Percentiles rank a stretch among this genome's conserved stretches.
These are phyloP conservation scores for Mythimna impura DNA, from an alignment of 2,888 invertebrate genomes.

Conservation along the genomic window DNA sequence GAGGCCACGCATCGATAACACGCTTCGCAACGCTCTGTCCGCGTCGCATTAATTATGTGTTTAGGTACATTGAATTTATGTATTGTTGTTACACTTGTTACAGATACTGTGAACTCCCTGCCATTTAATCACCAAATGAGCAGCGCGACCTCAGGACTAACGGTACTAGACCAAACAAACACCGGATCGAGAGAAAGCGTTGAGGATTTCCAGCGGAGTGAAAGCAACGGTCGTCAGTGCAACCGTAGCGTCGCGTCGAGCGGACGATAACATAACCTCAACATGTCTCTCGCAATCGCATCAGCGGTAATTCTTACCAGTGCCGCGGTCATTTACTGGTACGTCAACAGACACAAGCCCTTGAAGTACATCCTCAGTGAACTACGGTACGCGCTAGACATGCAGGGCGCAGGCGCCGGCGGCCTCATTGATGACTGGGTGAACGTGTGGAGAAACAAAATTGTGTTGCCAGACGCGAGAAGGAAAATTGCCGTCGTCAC, in stretches of 20 bases:
- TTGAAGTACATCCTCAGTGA: conserved; percentile 88
- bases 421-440: conserved; percentile 91
- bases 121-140: conserved; percentile 61
- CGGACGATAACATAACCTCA: conserved; percentile 82
- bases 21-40: conserved; percentile 55
- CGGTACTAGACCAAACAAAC: conserved; percentile 83
- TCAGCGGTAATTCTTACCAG: conserved; percentile 76
- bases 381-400: conserved; percentile 88
- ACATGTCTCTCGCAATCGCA: conserved; percentile 79
- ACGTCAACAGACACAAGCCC: conserved; percentile 89
- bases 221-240: conserved; percentile 83
- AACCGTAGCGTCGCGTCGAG: conserved; percentile 78
- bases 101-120: conserved; percentile 56
- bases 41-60: conserved; percentile 31
- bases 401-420: conserved; percentile 90
- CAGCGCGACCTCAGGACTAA: conserved; percentile 78
- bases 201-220: conserved; percentile 84
- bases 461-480: conserved; percentile 91
- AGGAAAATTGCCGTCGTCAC: conserved; percentile 95
- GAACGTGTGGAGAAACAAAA: conserved; percentile 89
- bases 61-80: conserved; percentile 38
- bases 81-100: conserved; percentile 43
- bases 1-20: conserved; percentile 73
- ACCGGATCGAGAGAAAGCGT: conserved; percentile 86
- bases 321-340: conserved; percentile 83